Evolutionary conservation across 2,113 vertebrate genomes (phyloP).

Genomic region (Eleginops maclovinus): DNA sequence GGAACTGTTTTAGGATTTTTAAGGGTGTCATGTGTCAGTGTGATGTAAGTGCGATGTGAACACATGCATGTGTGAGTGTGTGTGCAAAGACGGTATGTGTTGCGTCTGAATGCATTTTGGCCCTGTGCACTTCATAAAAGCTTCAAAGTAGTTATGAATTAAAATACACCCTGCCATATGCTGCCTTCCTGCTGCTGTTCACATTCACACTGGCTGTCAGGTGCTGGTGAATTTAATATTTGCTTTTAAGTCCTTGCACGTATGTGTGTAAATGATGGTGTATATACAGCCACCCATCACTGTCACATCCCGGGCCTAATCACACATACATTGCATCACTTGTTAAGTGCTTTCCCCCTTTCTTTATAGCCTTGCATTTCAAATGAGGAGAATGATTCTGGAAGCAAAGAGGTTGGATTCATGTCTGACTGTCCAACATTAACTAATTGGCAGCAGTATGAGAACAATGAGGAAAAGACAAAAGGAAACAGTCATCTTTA

Average conservation of each 20-base stretch:
- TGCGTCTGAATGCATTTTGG: conserved; percentile 25
- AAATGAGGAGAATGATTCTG: conserved; percentile 58
- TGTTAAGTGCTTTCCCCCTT: conserved; percentile 55
- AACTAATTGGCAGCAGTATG: conserved; percentile 75
- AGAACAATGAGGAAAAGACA: background rate
- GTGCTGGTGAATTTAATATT: conserved; percentile 18
- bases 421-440: conserved; percentile 55
- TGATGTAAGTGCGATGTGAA: too few relatives aligned
- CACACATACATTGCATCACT: conserved; percentile 43
- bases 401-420: conserved; percentile 52
- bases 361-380: conserved; percentile 44
- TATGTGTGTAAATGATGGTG: background rate
- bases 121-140: conserved; percentile 40
- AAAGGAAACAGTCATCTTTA: conserved; percentile 36
- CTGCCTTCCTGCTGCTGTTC: conserved; percentile 25
- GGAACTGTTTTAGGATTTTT: too few relatives aligned
- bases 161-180: conserved; percentile 42
- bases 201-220: conserved; percentile 29
- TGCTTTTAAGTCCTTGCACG: conserved; percentile 35
- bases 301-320: conserved; percentile 42
- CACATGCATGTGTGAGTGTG: background rate
- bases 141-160: conserved; percentile 44
- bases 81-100: conserved; percentile 18
- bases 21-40: too few relatives aligned
- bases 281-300: background rate